Percentiles rank a stretch among this genome's conserved stretches.
These are phyloP conservation scores for Poecilia latipinna DNA, from an alignment of 2,113 vertebrate species.

Conservation along the genomic window DNA sequence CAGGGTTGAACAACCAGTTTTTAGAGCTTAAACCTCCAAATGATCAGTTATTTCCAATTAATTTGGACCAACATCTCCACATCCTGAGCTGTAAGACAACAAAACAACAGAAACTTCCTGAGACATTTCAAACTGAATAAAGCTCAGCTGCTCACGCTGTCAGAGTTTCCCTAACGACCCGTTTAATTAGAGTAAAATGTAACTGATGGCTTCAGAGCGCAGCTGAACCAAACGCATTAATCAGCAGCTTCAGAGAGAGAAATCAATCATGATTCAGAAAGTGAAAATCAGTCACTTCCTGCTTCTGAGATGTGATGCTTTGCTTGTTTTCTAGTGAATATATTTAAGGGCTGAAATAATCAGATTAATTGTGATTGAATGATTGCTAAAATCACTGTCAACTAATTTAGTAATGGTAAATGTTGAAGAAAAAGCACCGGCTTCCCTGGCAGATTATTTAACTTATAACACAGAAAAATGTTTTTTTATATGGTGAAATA, in stretches of 20 bases:
- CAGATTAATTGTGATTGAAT: too few relatives aligned
- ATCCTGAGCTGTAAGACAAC: background rate
- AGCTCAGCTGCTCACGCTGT: background rate
- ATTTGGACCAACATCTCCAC: background rate
- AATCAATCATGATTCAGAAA: background rate
- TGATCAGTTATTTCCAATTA: background rate
- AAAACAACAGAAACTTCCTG: background rate
- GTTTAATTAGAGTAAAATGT: constrained; percentile 11
- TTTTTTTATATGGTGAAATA: too few relatives aligned
- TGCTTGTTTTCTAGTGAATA: background rate
- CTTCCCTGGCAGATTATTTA: too few relatives aligned
- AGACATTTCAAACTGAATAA: constrained; percentile 9
- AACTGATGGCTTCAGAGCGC: constrained; percentile 5
- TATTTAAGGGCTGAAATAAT: too few relatives aligned
- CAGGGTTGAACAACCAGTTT: background rate
- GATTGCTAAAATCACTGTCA: too few relatives aligned
- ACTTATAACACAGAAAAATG: too few relatives aligned
- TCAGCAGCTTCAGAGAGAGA: background rate
- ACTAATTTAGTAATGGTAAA: too few relatives aligned
- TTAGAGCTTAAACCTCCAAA: background rate
- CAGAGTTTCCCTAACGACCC: background rate
- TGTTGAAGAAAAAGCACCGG: too few relatives aligned
- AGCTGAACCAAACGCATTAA: background rate
- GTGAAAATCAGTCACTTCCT: background rate
- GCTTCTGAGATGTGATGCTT: background rate